phyloP scores from a whole-genome alignment of 2,888 invertebrate genomes.

The Diabrotica balteata region DNA sequence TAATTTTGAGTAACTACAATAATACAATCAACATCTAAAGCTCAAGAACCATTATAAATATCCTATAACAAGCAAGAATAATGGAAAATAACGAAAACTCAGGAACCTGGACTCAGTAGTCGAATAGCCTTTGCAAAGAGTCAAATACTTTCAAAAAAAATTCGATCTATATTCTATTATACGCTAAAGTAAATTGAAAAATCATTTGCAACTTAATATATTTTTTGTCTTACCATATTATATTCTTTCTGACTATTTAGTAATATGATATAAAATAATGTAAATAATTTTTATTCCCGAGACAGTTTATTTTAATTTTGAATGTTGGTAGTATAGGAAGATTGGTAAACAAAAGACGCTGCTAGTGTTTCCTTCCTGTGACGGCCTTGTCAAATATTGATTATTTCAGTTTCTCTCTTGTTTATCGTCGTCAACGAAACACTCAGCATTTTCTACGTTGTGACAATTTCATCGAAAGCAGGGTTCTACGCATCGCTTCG shows the following conservation, averaged over 20 bases:
- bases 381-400: slow-evolving; percentile 16
- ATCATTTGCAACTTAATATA: too few species aligned
- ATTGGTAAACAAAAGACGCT: background rate
- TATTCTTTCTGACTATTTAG: background rate
- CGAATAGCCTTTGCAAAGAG: too few species aligned
- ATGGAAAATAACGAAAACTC: too few species aligned
- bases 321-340: background rate
- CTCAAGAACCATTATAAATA: too few species aligned
- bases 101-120: too few species aligned
- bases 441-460: slow-evolving; percentile 20
- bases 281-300: background rate
- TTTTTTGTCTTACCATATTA: too few species aligned
- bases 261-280: background rate
- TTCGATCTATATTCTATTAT: too few species aligned
- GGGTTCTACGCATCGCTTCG: slow-evolving; percentile 48
- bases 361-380: slow-evolving; percentile 19
- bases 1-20: too few species aligned
- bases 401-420: slow-evolving; percentile 10
- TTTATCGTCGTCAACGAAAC: slow-evolving; percentile 19
- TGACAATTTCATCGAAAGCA: slow-evolving; percentile 35
- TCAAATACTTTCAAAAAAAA: too few species aligned
- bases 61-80: too few species aligned
- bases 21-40: too few species aligned
- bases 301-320: background rate
- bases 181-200: too few species aligned